Percentiles rank a stretch among this genome's conserved stretches.
Evolutionary conservation across 2,113 vertebrate genomes (phyloP).

Genomic region (Phalacrocorax pelagicus): DNA sequence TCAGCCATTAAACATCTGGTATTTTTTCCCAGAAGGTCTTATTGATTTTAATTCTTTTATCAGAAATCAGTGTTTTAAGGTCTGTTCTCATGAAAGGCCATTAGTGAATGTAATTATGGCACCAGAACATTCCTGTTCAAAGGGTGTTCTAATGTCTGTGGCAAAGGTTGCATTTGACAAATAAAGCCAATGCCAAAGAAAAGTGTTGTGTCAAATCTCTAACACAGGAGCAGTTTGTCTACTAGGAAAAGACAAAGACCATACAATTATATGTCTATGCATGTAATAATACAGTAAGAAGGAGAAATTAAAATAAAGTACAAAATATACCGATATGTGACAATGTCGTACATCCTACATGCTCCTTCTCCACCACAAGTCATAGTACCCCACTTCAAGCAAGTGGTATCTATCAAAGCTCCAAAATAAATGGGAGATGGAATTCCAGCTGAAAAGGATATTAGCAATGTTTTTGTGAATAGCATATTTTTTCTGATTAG

Average conservation of each 20-base stretch:
- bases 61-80: not conserved
- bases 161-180: not conserved
- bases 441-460: slow-evolving; percentile 83
- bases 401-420: slow-evolving; percentile 88
- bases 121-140: not conserved
- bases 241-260: not conserved
- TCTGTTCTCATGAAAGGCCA: not conserved
- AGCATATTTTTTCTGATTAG: not conserved
- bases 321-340: slow-evolving; percentile 78
- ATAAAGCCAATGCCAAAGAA: not conserved
- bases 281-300: not conserved
- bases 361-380: slow-evolving; percentile 83
- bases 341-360: slow-evolving; percentile 83
- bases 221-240: not conserved
- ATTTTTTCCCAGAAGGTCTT: not conserved
- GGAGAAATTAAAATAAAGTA: not conserved
- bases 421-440: slow-evolving; percentile 94
- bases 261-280: not conserved
- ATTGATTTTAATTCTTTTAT: not conserved
- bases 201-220: not conserved
- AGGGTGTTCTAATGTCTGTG: not conserved
- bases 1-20: not conserved
- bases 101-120: not conserved
- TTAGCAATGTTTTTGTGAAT: not conserved
- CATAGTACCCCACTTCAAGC: slow-evolving; percentile 90